These are phyloP conservation scores for Ictalurus furcatus DNA, from an alignment of 2,113 vertebrate species.

Conservation along the genomic window DNA sequence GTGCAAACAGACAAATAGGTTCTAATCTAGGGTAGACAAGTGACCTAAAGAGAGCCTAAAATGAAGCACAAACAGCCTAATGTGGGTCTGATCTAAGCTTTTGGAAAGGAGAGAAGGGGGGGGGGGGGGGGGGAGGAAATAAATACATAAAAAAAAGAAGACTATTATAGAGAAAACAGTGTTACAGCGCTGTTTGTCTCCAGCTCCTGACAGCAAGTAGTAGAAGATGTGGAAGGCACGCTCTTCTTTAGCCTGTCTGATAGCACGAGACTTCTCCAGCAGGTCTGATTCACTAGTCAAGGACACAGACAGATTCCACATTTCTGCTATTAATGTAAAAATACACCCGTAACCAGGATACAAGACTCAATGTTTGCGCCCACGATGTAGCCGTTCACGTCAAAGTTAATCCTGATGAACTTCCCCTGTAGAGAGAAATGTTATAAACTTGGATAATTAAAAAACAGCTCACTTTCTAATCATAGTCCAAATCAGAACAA, in stretches of 20 bases:
- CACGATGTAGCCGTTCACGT: conserved; percentile 97
- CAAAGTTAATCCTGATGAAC: conserved; percentile 99
- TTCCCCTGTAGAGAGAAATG: conserved; percentile 78
- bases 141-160: no score
- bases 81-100: neutral
- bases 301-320: conserved; percentile 38
- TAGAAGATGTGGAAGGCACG: conserved; percentile 88
- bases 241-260: conserved; percentile 88
- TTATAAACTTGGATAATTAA: neutral
- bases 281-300: conserved; percentile 76
- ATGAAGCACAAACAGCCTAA: neutral
- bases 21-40: neutral
- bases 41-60: neutral
- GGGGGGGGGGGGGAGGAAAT: no score
- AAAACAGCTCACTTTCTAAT: neutral
- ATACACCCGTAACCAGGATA: conserved; percentile 78
- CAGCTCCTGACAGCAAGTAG: conserved; percentile 83
- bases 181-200: conserved; percentile 80
- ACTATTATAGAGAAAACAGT: no score
- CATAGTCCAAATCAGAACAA: neutral
- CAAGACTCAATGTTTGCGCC: conserved; percentile 98
- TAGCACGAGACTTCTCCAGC: conserved; percentile 87
- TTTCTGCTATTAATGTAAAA: neutral
- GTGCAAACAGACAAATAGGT: neutral
- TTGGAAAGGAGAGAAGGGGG: no score